Base-by-base conservation (phyloP, 2,797 vertebrate genomes). In the Spondyliosoma cantharus region DNA sequence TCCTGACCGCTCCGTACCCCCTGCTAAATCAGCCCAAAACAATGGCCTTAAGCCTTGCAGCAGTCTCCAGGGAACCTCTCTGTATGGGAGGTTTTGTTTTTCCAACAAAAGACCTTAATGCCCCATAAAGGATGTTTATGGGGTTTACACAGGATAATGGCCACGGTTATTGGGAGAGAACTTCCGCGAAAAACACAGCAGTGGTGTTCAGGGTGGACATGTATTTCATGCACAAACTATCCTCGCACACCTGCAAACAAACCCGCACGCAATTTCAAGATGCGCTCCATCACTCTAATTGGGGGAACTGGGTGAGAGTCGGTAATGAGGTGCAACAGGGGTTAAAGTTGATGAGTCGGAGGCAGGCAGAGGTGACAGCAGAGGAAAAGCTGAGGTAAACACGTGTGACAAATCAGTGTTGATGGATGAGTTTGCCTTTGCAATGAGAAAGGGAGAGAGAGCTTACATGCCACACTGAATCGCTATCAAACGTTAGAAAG, bases 141-240 rank as follows among this genome's bases (percentile, higher is more conserved):
- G 69, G 75, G 80, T 88, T 91, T 91, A 91, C 89, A 89, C 82
- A 81, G 80, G 77, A 90, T 91, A 89, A 92, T 90, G 85, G 85
- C 82, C 68, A 57, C 59, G 64, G 85, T 85, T 90, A 81, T 82
- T 78, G 80, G 76, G 83, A 32, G 69, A 69, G 84, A 85, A 76
- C 59, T 61, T 83, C 76, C 59, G 37, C 77, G 70, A 85, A 75
- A 64, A 76, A 64, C 72, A 69, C 69, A 80, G 62, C 61, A 50
- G 54, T 46, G 24, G 61, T 32, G 64, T 63, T 63, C 62, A 32
- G 72, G 60, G 60, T 45, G 52, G 76, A 71, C 60, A 29, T 74
- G 59, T 71, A 24, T 80, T 78, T 74, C 27, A 24, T 75, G 52
- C 59, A 54, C 71, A 86, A 57, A 84, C 73, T 69, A 25, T 49